These are phyloP conservation scores for Drosophila tanythrix DNA, from an alignment of 2,888 invertebrate species.

Conservation along the genomic window DNA sequence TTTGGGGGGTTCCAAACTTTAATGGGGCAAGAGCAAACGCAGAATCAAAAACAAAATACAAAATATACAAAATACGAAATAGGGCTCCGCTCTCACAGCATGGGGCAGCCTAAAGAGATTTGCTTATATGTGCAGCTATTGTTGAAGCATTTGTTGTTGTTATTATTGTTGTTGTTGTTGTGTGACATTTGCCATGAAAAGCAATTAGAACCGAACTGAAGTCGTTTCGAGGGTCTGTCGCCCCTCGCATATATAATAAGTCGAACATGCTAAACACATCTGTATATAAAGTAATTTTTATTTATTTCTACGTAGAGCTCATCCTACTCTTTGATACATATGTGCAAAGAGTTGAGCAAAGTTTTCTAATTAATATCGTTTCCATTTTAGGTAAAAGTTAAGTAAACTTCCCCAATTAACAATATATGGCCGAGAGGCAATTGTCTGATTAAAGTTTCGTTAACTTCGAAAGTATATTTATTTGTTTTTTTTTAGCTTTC, in stretches of 20 bases:
- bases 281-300: neutral
- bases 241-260: neutral
- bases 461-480: neutral
- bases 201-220: constrained; percentile 57
- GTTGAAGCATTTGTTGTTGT: constrained; percentile 32
- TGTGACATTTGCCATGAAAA: constrained; percentile 64
- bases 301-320: constrained; percentile 2
- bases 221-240: constrained; percentile 33
- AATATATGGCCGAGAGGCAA: neutral
- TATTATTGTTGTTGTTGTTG: constrained; percentile 36
- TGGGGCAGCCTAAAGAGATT: constrained; percentile 40
- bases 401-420: constrained; percentile 17
- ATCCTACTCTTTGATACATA: constrained; percentile 36
- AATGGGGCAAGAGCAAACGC: constrained; percentile 51
- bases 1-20: constrained; percentile 52
- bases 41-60: constrained; percentile 30
- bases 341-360: constrained; percentile 29
- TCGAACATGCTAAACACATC: neutral
- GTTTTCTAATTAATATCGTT: constrained; percentile 60
- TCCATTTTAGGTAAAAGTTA: constrained; percentile 43
- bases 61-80: constrained; percentile 30
- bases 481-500: too few species aligned
- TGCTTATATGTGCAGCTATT: constrained; percentile 16
- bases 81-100: constrained; percentile 10
- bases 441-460: constrained; percentile 10